A percentile compares a stretch with the other conserved stretches of the same genome.
Conservation (phyloP, 2,113 vertebrate species). For the Oncorhynchus tshawytscha region DNA sequence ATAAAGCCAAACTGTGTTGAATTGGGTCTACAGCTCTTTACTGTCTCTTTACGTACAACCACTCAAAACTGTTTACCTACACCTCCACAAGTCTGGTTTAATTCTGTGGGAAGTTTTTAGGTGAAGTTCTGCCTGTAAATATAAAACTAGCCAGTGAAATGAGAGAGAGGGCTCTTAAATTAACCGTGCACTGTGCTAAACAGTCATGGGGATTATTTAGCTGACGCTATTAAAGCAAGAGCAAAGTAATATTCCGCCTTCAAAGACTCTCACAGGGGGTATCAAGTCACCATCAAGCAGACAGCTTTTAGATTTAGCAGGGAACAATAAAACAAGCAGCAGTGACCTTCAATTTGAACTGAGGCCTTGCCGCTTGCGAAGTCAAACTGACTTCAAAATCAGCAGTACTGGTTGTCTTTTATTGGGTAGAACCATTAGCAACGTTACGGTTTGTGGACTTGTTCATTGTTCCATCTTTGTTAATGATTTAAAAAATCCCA, state of each 20-base stretch:
- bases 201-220: no score
- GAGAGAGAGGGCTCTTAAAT: no score
- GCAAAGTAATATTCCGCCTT: no score
- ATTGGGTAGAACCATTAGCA: neutral
- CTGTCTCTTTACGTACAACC: neutral
- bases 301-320: no score
- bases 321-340: neutral
- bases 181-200: no score
- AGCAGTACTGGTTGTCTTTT: neutral
- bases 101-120: no score
- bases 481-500: slow-evolving; percentile 11
- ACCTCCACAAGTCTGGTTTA: neutral
- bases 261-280: no score
- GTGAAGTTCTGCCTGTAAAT: no score
- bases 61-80: neutral
- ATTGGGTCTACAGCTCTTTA: neutral
- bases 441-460: neutral
- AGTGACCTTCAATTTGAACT: neutral
- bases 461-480: slow-evolving; percentile 27
- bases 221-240: no score
- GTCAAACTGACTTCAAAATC: neutral
- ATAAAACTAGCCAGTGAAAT: no score
- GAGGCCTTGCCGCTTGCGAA: neutral
- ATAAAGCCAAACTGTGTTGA: neutral
- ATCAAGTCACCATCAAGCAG: no score